Evolutionary conservation across 2,797 vertebrate species (phyloP).

Genomic region (Tarsius wallacei): DNA sequence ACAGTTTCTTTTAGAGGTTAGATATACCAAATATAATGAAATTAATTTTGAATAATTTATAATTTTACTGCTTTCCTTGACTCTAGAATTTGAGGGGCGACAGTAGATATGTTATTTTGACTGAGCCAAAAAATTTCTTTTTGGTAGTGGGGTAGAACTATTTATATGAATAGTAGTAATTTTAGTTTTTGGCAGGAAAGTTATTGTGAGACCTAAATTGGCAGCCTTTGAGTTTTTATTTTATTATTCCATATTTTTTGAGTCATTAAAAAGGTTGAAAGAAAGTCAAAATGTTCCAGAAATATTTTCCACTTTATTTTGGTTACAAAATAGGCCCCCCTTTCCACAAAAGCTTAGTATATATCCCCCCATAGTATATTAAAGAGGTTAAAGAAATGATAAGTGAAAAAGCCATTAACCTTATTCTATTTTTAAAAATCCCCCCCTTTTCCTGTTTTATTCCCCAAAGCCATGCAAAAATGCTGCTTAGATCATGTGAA

Average conservation of each 20-base stretch:
- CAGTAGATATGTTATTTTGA: slow-evolving; percentile 55
- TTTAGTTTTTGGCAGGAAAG: slow-evolving; percentile 77
- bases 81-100: slow-evolving; percentile 38
- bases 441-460: slow-evolving; percentile 80
- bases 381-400: slow-evolving; percentile 75
- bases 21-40: slow-evolving; percentile 27
- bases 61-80: slow-evolving; percentile 33
- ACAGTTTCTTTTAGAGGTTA: not conserved
- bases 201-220: slow-evolving; percentile 76
- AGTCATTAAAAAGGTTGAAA: slow-evolving; percentile 80
- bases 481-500: slow-evolving; percentile 78
- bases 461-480: slow-evolving; percentile 81
- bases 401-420: slow-evolving; percentile 81
- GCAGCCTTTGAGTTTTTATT: slow-evolving; percentile 74
- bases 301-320: slow-evolving; percentile 79
- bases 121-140: slow-evolving; percentile 49
- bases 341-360: slow-evolving; percentile 66
- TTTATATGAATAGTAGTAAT: slow-evolving; percentile 59
- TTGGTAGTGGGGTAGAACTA: slow-evolving; percentile 29
- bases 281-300: slow-evolving; percentile 75
- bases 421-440: slow-evolving; percentile 83
- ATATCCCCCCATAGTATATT: slow-evolving; percentile 71
- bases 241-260: slow-evolving; percentile 76
- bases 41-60: slow-evolving; percentile 57
- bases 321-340: slow-evolving; percentile 69